Conservation (phyloP, 1,140 invertebrate species). For the Amyelois transitella region DNA sequence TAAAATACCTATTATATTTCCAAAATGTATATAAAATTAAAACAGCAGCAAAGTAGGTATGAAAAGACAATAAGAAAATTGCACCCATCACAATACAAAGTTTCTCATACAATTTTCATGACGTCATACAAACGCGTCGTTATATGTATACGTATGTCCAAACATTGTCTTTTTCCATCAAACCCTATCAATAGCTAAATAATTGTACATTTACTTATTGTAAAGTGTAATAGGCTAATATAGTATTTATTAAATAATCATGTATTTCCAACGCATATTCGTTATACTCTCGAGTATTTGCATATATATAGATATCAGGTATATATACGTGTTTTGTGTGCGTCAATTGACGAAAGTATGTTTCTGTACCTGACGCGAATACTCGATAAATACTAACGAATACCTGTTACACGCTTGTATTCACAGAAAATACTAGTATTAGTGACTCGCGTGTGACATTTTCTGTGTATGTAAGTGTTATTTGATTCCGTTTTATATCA, state of each 20-base stretch:
- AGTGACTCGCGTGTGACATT: background rate
- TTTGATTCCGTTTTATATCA: background rate
- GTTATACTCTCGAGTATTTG: background rate
- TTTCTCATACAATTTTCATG: background rate
- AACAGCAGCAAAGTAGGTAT: background rate
- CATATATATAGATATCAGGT: background rate
- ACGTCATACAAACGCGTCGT: too few relatives aligned
- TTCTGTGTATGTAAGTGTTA: background rate
- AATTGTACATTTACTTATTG: background rate
- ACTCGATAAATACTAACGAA: background rate
- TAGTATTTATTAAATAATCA: background rate
- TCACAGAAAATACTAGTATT: background rate
- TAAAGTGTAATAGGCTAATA: background rate
- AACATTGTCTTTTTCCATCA: too few relatives aligned
- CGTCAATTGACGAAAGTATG: too few relatives aligned
- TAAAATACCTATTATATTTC: too few relatives aligned
- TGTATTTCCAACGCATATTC: background rate
- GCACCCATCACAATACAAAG: background rate
- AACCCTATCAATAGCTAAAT: conserved; percentile 14
- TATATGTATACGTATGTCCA: too few relatives aligned
- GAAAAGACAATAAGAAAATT: background rate
- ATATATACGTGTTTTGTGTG: too few relatives aligned
- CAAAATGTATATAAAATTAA: background rate
- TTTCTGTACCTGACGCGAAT: background rate
- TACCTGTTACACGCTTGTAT: background rate